A percentile compares a stretch with the other conserved stretches of the same genome.
Evolutionary conservation across 2,797 vertebrate genomes (phyloP).

Genomic region (Gobionotothen gibberifrons): DNA sequence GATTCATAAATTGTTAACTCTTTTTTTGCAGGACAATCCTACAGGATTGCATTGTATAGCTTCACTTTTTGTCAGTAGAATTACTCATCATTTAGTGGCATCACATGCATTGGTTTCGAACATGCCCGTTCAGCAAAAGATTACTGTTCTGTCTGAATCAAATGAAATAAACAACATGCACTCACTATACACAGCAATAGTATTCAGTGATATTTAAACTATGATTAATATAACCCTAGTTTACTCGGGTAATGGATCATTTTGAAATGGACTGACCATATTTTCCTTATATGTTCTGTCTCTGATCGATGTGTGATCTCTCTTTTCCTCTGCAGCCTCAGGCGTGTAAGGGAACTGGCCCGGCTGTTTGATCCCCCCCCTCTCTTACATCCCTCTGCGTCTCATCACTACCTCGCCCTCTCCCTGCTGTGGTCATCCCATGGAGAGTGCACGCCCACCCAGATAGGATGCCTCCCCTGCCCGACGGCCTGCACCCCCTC

Average conservation of each 20-base stretch:
- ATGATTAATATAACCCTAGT: conserved; percentile 44
- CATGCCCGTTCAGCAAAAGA: conserved; percentile 3
- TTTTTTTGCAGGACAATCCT: neutral
- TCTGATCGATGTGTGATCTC: conserved; percentile 28
- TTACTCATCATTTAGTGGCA: neutral
- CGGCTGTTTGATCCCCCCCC: conserved; percentile 35
- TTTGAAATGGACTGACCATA: conserved; percentile 34
- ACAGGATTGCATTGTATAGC: neutral
- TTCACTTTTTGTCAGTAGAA: neutral
- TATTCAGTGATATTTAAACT: conserved; percentile 29
- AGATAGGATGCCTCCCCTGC: conserved; percentile 79
- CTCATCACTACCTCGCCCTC: conserved; percentile 43
- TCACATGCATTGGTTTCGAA: neutral
- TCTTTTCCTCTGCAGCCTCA: conserved; percentile 32
- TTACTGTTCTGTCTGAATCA: conserved; percentile 33
- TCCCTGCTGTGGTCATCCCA: conserved; percentile 56
- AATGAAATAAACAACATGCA: conserved; percentile 20
- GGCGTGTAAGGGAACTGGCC: conserved; percentile 44
- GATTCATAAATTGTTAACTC: too few species aligned
- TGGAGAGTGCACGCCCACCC: conserved; percentile 76
- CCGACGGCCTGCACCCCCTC: conserved; percentile 71
- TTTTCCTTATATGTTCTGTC: conserved; percentile 28
- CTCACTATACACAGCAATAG: neutral
- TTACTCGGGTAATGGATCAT: conserved; percentile 43
- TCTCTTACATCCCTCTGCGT: conserved; percentile 38